Base-by-base conservation (phyloP, 2,113 vertebrate genomes). In the Shinisaurus crocodilurus region DNA sequence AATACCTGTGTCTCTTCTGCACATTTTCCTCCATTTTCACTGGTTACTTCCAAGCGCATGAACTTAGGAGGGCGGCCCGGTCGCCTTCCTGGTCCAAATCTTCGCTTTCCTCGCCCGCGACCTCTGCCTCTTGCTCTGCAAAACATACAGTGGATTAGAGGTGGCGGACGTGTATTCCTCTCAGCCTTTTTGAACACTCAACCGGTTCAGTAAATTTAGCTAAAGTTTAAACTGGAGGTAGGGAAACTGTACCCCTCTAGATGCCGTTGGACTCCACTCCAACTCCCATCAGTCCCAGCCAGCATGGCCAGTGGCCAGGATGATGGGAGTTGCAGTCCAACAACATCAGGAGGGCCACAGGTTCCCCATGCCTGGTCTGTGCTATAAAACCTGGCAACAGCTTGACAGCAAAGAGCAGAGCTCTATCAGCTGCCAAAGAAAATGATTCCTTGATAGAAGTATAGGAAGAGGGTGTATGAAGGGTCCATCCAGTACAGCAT, bases 61-160 rank as follows among this genome's bases (percentile, higher is more conserved):
- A 99, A 99, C 95, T 99, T 99, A 25, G 99, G 99, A 6, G 99
- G 98, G 0, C 99, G 98, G 2, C 99, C 99, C 0, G 99, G 99
- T 93, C 98, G 96, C 60, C 98, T 98, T 90, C 98, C 98, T 1
- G 98, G 98, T 69, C 98, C 98, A 90, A 99, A 99, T 87, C 98
- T 97, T 95, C 98, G 98, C 93, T 98, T 98, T 70, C 98, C 98
- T 96, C 98, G 95, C 45, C 98, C 99, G 85, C 99, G 98, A 40
- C 98, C 98, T 90, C 99, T 97, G 76, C 98, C 98, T 97, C 98
- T 98, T 72, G 98, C 97, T 96, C 99, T 99, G 94, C 45, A 96
- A 90, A 97, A 88, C 12, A 95, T 50, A 97, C 0, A 95, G 54
- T 63, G 40, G 1, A 54, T 97, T 94, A 96, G 25, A 90, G 37